Conservation (phyloP, 1,140 invertebrate genomes). For the Capitella teleta region DNA sequence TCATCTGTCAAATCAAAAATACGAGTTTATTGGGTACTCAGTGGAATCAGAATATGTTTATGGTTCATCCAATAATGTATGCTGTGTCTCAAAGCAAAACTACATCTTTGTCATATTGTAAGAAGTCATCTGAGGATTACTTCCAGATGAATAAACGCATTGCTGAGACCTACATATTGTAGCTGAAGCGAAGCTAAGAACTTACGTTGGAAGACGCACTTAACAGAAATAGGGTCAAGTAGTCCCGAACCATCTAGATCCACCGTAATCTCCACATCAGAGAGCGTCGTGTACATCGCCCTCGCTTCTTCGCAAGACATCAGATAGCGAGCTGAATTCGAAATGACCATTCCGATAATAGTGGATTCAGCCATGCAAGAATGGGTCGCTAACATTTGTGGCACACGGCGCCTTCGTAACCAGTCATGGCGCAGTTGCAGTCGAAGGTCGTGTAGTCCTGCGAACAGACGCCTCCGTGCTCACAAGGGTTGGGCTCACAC, state of each 20-base stretch:
- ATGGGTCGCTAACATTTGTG: constrained; percentile 47
- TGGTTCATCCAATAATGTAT: no score
- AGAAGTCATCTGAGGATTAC: no score
- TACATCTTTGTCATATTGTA: no score
- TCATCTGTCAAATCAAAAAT: background rate
- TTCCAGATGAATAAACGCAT: no score
- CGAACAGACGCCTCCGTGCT: constrained; percentile 78
- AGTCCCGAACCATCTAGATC: constrained; percentile 94
- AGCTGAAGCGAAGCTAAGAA: no score
- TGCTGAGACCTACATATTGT: no score
- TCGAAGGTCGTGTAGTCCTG: constrained; percentile 83
- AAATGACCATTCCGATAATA: no score
- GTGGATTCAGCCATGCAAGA: no score
- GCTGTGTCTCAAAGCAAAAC: no score
- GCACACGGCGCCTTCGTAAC: constrained; percentile 91
- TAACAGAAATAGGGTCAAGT: constrained; percentile 77
- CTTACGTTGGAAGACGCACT: constrained; percentile 60
- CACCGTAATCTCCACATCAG: constrained; percentile 52
- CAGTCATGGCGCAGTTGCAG: constrained; percentile 78
- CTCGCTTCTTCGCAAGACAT: constrained; percentile 81
- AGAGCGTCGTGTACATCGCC: constrained; percentile 42
- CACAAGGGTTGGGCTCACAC: constrained; percentile 96
- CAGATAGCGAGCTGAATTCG: constrained; percentile 44
- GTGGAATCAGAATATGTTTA: no score
- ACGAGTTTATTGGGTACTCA: no score